Base-by-base conservation (phyloP, 1,140 invertebrate genomes). In the Drosophila takahashii region DNA sequence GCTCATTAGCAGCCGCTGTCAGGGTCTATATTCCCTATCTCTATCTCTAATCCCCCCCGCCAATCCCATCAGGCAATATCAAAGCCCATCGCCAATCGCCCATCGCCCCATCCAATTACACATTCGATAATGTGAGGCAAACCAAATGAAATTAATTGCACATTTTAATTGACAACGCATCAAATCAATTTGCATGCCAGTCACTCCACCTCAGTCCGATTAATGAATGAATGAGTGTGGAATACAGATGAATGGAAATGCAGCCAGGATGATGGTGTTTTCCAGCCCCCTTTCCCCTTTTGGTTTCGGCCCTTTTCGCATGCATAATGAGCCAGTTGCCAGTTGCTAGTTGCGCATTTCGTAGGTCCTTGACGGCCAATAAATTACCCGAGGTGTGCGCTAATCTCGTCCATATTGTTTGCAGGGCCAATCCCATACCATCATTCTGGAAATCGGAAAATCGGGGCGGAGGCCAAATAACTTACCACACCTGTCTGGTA, bases 151-250 rank as follows among this genome's bases (percentile, higher is more conserved):
- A 87, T 87, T 89, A 87, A 89, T 87, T 87, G 84, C 84, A 89
- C 84, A 84, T 87, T 87, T 87, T 89, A 89, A 87, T 87, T 89
- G 84, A 89, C 84, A 87, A 84, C 79, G 64, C 67, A 87, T 87
- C 84, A 89, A 87, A 87, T 87, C 84, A 87, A 87, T 89, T 89
- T 87, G 72, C 84, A 70, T 70, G 76, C 54, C 64, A 67, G 58
- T 70, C 66, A 57, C 26, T 56, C 45, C 45, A 32, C 45, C 59
- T 32, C 64, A 47, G 53, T 48, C 36, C 66, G 60, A 77, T 89
- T 89, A 89, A 89, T 89, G 77, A 85, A 77, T 80, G 77, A 80
- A 89, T 70, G 76, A 72, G 42, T 54, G 74, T 37, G 52, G 66
- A 22, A 54, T 69, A 47, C 45, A 41, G 54, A 48, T 76, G 39